Evolutionary conservation across 2,797 vertebrate species (phyloP), one percentile per base, ranked within the genome.

Genomic region (Notolepis coatsorum): DNA sequence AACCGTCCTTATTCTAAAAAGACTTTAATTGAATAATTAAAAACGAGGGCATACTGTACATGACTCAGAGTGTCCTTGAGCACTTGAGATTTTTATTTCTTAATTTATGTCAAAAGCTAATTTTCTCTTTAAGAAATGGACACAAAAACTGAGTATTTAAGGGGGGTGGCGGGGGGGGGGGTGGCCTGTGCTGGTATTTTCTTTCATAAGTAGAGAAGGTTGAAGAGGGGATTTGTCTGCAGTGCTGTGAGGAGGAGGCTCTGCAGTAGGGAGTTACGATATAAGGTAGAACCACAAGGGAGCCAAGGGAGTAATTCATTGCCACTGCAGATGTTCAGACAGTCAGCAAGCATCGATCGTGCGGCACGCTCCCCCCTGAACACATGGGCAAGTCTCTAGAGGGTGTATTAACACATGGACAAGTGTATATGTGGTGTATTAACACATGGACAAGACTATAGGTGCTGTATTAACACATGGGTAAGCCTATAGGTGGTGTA

Each of bases 271-370:
- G 73, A 77, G 57, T 68, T 72, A 13, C 12, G n/a, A 71, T 43
- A 58, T 55, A 79, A n/a, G 80, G 66, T 60, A 77, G 69, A 57
- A 71, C 65, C 84, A 84, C 75, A 37, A 68, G 84, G 77, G 78
- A 85, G 75, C 76, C 60, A 33, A 64, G 42, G 39, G 23, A 64
- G 80, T 85, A 82, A 90, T 86, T 88, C 78, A 88, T 85, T 56
- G 68, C 80, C 87, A 79, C 81, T 87, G 86, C 85, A 81, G 84
- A 90, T 88, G 80, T 81, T 83, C 72, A 65, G 77, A 78, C 69
- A 75, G 79, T 77, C 73, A 67, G 71, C 46, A 61, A 7, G 58
- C 79, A 89, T 87, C 43, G 79, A 90, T 87, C 68, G 65, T 50
- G n/a, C 33, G 9, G 6, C n/a, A 0, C 1, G 48, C 65, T 61